Conservation (phyloP, 2,113 vertebrate species). For the Paratilapia polleni region DNA sequence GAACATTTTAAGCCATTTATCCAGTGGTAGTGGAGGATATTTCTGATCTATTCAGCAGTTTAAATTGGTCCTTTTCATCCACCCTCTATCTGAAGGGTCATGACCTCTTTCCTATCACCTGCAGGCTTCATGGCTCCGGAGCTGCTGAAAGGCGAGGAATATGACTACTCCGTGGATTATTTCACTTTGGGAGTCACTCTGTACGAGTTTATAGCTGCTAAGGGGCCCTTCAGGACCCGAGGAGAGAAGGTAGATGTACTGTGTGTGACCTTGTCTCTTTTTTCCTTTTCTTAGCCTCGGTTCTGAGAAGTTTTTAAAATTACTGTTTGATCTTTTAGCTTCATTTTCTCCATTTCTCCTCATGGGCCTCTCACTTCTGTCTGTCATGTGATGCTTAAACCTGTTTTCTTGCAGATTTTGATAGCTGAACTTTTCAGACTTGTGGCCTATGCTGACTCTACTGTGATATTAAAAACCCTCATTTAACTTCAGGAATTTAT, state of each 20-base stretch:
- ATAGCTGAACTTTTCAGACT: slow-evolving; percentile 10
- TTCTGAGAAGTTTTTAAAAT: not conserved
- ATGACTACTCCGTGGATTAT: slow-evolving; percentile 85
- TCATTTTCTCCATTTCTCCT: not conserved
- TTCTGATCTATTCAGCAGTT: not conserved
- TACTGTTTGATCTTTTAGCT: not conserved
- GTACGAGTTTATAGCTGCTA: slow-evolving; percentile 86
- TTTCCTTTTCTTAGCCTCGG: not conserved
- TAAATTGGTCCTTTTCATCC: not conserved
- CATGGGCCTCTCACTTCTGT: not conserved
- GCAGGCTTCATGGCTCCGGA: slow-evolving; percentile 91
- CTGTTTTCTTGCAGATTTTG: not conserved
- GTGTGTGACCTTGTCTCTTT: not conserved
- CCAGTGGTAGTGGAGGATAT: not conserved
- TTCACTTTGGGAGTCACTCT: slow-evolving; percentile 88
- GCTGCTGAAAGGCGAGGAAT: slow-evolving; percentile 83
- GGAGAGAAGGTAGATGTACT: slow-evolving; percentile 84
- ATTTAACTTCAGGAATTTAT: not conserved
- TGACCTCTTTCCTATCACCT: not conserved
- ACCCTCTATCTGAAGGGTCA: not conserved
- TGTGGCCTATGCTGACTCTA: slow-evolving; percentile 36
- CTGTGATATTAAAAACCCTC: not conserved
- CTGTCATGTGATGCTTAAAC: not conserved
- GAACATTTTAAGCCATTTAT: too few species aligned
- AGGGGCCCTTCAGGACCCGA: slow-evolving; percentile 85